phyloP scores from a whole-genome alignment of 1,140 invertebrate species.

The Sminthurides bifidus region DNA sequence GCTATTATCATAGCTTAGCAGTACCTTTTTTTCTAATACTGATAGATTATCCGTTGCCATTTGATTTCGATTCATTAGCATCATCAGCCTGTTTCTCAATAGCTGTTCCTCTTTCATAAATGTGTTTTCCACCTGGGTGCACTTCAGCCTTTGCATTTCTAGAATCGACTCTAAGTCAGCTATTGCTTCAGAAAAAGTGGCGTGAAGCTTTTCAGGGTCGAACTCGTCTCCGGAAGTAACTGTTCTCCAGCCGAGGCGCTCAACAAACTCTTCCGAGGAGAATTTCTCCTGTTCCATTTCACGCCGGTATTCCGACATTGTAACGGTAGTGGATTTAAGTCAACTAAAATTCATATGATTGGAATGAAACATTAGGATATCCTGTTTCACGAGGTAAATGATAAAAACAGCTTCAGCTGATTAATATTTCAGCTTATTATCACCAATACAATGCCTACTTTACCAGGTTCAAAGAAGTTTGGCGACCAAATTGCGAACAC shows the following conservation, averaged over 20 bases:
- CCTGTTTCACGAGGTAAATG: too few relatives aligned
- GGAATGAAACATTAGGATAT: background rate
- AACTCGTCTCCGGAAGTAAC: conserved; percentile 58
- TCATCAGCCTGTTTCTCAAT: conserved; percentile 18
- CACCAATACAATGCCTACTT: too few relatives aligned
- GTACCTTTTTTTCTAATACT: conserved; percentile 73
- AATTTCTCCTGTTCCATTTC: conserved; percentile 68
- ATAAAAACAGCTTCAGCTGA: too few relatives aligned
- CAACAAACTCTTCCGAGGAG: conserved; percentile 93
- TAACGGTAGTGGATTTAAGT: background rate
- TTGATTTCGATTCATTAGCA: conserved; percentile 44
- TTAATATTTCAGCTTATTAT: too few relatives aligned
- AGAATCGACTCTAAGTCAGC: conserved; percentile 20
- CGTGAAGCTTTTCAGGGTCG: conserved; percentile 63
- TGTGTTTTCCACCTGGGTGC: conserved; percentile 52
- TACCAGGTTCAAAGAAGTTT: too few relatives aligned
- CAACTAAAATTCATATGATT: background rate
- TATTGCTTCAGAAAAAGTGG: conserved; percentile 26
- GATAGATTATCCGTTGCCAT: conserved; percentile 65
- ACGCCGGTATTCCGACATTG: conserved; percentile 27
- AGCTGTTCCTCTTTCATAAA: conserved; percentile 63
- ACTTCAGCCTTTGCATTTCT: conserved; percentile 27
- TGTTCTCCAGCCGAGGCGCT: conserved; percentile 85
- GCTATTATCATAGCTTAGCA: background rate
- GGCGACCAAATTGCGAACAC: too few relatives aligned